phyloP scores from a whole-genome alignment of 2,797 vertebrate genomes.

The Protosalanx chinensis region DNA sequence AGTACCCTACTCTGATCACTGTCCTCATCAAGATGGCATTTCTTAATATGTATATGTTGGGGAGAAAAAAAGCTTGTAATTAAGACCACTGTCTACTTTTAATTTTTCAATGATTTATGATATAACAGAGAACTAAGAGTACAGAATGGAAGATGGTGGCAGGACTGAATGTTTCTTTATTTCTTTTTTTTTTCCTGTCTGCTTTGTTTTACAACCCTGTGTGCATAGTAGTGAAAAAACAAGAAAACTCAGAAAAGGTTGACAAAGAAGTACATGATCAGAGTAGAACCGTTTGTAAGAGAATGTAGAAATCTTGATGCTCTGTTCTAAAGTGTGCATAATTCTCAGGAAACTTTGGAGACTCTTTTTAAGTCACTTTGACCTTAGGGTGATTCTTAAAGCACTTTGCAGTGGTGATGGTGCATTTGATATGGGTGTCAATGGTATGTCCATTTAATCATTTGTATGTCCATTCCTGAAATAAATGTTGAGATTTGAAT shows the following conservation, averaged over 20 bases:
- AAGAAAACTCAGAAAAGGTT: background rate
- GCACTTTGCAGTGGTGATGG: constrained; percentile 60
- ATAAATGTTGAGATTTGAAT: constrained; percentile 24
- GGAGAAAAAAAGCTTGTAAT: no score
- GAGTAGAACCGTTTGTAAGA: background rate
- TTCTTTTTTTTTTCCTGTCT: constrained; percentile 17
- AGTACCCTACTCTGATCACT: background rate
- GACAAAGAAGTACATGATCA: background rate
- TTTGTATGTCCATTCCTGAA: constrained; percentile 18
- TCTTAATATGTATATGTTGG: no score
- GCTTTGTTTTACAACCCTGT: constrained; percentile 8
- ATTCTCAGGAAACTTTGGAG: background rate
- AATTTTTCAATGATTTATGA: background rate
- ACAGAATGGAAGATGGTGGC: constrained; percentile 23
- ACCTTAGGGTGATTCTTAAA: constrained; percentile 40
- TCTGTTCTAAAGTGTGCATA: background rate
- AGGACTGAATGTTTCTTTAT: constrained; percentile 39
- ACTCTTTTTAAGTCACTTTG: constrained; percentile 16
- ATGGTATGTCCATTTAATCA: no score
- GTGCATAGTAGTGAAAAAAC: background rate
- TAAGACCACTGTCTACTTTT: no score
- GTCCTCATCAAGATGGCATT: no score
- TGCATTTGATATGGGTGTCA: constrained; percentile 15
- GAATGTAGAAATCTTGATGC: background rate
- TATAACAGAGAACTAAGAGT: background rate